Conservation (phyloP, 2,113 vertebrate genomes). For the Verasper variegatus region DNA sequence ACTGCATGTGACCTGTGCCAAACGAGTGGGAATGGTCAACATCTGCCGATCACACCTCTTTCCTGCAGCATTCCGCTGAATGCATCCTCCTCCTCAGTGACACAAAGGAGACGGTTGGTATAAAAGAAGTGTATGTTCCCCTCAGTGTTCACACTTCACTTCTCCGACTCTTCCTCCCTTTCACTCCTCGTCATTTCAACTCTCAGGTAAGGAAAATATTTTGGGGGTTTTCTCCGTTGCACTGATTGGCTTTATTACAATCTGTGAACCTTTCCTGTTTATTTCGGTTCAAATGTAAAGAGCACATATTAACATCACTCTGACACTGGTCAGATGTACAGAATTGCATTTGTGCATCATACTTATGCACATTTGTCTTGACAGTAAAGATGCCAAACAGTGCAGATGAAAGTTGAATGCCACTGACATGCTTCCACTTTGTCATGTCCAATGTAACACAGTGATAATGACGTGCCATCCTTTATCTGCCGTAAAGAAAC, state of each 20-base stretch:
- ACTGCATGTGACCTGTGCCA: conserved; percentile 56
- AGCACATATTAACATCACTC: background rate
- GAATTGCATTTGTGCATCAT: conserved; percentile 1
- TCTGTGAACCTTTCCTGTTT: background rate
- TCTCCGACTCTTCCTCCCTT: conserved; percentile 12
- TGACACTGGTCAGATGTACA: background rate
- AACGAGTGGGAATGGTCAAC: conserved; percentile 61
- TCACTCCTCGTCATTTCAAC: conserved; percentile 4
- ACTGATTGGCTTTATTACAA: background rate
- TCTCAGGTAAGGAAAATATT: conserved; percentile 55
- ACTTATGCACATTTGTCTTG: background rate
- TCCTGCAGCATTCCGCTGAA: conserved; percentile 46
- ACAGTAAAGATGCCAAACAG: background rate
- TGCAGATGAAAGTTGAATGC: background rate
- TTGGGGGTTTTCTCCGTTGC: background rate
- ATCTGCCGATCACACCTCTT: conserved; percentile 67
- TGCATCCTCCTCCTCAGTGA: conserved; percentile 65
- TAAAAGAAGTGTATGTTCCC: conserved; percentile 73
- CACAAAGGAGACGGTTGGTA: conserved; percentile 48
- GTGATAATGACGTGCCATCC: conserved; percentile 21
- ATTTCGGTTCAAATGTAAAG: background rate
- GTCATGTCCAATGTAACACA: conserved; percentile 19
- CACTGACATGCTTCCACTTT: background rate
- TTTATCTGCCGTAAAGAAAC: conserved; percentile 43
- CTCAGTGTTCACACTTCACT: conserved; percentile 33